These are phyloP conservation scores for Sitta carolinensis DNA, from an alignment of 2,797 vertebrate species.

Conservation along the genomic window DNA sequence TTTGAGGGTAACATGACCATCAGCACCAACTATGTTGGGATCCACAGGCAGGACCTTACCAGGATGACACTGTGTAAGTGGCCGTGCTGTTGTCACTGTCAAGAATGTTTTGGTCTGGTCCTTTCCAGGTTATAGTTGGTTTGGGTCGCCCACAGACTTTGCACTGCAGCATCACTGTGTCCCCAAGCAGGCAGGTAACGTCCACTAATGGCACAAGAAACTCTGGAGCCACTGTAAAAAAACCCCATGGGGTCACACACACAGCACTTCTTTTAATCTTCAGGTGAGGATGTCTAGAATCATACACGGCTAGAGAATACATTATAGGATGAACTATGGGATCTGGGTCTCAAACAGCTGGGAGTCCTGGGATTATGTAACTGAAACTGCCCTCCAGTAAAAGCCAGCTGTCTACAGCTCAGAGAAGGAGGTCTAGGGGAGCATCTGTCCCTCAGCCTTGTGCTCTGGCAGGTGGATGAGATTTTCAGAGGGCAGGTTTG, in stretches of 20 bases:
- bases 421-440: background rate
- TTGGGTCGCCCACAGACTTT: conserved; percentile 95
- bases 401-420: background rate
- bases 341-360: background rate
- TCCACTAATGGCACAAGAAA: conserved; percentile 93
- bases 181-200: conserved; percentile 91
- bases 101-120: conserved; percentile 91
- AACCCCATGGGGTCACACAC: background rate
- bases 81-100: conserved; percentile 84
- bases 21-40: background rate
- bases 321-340: background rate
- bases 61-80: conserved; percentile 73
- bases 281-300: background rate
- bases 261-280: background rate
- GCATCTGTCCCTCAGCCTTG: background rate
- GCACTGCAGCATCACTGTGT: conserved; percentile 93
- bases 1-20: background rate
- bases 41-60: conserved; percentile 59
- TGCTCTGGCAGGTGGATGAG: background rate
- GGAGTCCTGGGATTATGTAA: background rate
- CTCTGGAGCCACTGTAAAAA: conserved; percentile 90
- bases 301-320: background rate
- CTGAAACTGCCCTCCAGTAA: background rate
- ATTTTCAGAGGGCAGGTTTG: background rate
- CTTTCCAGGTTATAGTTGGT: conserved; percentile 90